phyloP scores from a whole-genome alignment of 2,797 vertebrate species.

The Poeciliopsis turneri region DNA sequence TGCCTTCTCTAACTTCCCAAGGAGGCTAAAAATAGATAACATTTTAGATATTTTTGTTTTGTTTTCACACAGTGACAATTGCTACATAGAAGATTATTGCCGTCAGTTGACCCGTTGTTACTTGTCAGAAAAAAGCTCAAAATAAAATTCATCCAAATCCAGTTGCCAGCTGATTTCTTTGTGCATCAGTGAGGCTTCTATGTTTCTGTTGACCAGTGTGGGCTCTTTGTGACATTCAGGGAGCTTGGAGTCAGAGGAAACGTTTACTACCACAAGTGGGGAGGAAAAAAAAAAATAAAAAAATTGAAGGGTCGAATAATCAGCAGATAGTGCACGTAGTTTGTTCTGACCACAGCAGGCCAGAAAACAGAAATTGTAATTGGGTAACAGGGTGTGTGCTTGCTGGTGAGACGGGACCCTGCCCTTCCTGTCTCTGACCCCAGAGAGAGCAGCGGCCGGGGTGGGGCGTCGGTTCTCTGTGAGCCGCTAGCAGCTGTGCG shows the following conservation, averaged over 20 bases:
- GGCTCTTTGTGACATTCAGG: slow-evolving; percentile 39
- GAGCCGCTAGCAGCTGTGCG: slow-evolving; percentile 71
- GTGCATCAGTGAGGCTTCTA: not conserved
- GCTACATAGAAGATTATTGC: not conserved
- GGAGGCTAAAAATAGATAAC: not conserved
- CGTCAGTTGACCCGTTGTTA: not conserved
- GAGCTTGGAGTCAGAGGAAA: slow-evolving; percentile 25
- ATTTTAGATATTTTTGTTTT: not conserved
- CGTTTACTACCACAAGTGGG: slow-evolving; percentile 19
- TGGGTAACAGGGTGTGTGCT: slow-evolving; percentile 47
- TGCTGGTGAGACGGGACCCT: slow-evolving; percentile 33
- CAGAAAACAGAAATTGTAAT: slow-evolving; percentile 46
- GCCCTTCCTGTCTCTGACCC: slow-evolving; percentile 65
- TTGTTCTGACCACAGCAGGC: slow-evolving; percentile 36
- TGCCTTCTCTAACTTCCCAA: not conserved
- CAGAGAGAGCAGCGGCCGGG: slow-evolving; percentile 32
- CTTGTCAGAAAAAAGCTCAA: not conserved
- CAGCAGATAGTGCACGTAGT: slow-evolving; percentile 25
- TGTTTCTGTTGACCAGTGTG: slow-evolving; percentile 42
- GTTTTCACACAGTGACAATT: not conserved
- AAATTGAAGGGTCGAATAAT: slow-evolving; percentile 31
- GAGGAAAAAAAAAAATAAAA: slow-evolving; percentile 11
- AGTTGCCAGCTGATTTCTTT: not conserved
- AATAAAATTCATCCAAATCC: not conserved
- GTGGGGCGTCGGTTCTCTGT: slow-evolving; percentile 29